Conservation (phyloP, 2,888 invertebrate genomes). For the Oscheius sp. region DNA sequence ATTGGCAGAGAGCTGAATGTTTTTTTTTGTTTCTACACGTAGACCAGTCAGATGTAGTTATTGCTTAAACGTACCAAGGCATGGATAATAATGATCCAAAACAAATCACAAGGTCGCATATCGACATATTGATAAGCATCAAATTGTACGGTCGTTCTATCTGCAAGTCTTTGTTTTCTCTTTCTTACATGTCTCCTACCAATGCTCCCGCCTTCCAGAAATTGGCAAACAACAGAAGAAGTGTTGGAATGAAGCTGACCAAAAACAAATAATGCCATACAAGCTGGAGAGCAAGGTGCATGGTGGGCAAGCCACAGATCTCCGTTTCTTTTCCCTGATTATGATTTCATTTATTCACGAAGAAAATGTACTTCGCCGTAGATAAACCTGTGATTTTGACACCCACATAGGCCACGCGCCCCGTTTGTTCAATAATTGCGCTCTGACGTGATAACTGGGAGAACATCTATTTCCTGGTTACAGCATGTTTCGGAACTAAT, state of each 20-base stretch:
- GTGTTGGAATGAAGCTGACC: background rate
- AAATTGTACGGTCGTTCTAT: constrained; percentile 10
- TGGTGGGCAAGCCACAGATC: background rate
- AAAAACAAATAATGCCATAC: constrained; percentile 8
- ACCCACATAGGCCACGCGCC: no score
- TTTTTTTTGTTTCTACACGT: background rate
- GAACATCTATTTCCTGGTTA: no score
- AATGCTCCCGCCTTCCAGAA: background rate
- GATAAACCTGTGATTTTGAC: no score
- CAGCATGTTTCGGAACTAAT: no score
- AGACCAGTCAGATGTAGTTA: background rate
- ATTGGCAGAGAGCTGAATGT: background rate
- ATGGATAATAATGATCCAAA: background rate
- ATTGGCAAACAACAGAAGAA: background rate
- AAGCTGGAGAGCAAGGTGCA: constrained; percentile 5
- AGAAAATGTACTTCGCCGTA: no score
- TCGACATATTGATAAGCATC: constrained; percentile 11
- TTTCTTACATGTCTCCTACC: background rate
- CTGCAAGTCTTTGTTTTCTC: background rate
- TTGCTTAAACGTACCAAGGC: constrained; percentile 9
- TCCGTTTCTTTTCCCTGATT: no score
- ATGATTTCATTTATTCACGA: no score
- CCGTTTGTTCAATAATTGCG: no score
- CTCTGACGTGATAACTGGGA: no score
- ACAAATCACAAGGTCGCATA: background rate